Conservation (phyloP, 2,888 invertebrate genomes). For the Macrosoma leucophasiata region DNA sequence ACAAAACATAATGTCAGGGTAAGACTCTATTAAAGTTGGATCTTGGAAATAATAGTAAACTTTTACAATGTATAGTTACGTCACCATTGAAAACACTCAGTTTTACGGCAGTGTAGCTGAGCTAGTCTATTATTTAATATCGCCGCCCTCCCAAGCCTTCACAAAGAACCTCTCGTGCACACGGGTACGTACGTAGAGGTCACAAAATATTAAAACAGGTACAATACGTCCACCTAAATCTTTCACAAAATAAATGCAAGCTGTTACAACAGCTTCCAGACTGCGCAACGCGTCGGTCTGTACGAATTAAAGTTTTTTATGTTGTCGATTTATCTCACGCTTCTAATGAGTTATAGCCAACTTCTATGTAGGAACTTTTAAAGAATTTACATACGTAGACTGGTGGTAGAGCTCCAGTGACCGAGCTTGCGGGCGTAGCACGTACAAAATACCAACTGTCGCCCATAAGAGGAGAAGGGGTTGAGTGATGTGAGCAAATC, state of each 20-base stretch:
- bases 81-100: slow-evolving; percentile 13
- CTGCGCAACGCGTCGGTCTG: too few relatives aligned
- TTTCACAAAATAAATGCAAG: slow-evolving; percentile 51
- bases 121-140: slow-evolving; percentile 9
- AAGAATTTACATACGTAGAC: too few relatives aligned
- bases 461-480: too few relatives aligned
- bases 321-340: slow-evolving; percentile 27
- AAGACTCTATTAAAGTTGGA: slow-evolving; percentile 5
- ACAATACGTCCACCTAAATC: slow-evolving; percentile 34
- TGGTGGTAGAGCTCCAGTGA: too few relatives aligned
- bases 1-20: slow-evolving; percentile 7
- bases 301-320: slow-evolving; percentile 22
- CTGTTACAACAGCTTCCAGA: slow-evolving; percentile 34
- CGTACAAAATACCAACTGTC: too few relatives aligned
- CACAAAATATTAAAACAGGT: slow-evolving; percentile 21
- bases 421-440: too few relatives aligned
- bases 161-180: slow-evolving; percentile 19
- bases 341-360: too few relatives aligned
- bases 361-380: too few relatives aligned
- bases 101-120: slow-evolving; percentile 24
- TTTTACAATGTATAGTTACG: slow-evolving; percentile 15
- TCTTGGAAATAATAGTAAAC: slow-evolving; percentile 3
- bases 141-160: slow-evolving; percentile 10
- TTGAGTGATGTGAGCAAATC: too few relatives aligned
- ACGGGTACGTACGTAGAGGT: slow-evolving; percentile 8